Base-by-base conservation (phyloP, 2,113 vertebrate genomes). In the Monarcha castaneiventris region DNA sequence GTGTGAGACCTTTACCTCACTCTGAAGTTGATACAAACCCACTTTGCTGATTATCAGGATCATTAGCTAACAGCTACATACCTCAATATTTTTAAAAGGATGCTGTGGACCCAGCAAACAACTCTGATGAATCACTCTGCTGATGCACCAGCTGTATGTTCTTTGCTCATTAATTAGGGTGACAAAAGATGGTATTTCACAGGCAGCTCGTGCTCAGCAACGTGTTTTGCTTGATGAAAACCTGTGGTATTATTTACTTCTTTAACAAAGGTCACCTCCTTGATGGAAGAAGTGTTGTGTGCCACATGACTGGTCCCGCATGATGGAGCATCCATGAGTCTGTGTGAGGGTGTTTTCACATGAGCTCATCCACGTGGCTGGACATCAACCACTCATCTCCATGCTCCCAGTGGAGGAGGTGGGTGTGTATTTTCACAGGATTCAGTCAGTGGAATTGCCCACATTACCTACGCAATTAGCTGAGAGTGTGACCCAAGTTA, bases 241-340 rank as follows among this genome's bases (percentile, higher is more conserved):
- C 26, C 32, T 69, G 26, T 72, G 9, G 1, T 29, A 18, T 63
- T 59, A 30, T 11, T 78, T 16, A 59, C 30, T 55, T 80, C 18
- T 26, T 59, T 46, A 55, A 43, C 10, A 67, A 35, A 52, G 29
- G 13, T 49, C 37, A 66, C 3, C 8, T 63, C 18, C 66, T 48
- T 30, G 43, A 32, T 11, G 14, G 44, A 46, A 73, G 14, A 9
- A 69, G 9, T 0, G 1, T 9, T 37, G 7, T 22, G 17, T 2
- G 3, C 35, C 55, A 37, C 1, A 0, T 5, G 13, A 16, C 17
- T 43, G 33, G 8, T 46, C 26, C 58, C 1, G 1, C n/a, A n/a
- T 30, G 41, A 35, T 17, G 27, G 19, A 61, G 14, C 1, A 3
- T 12, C 32, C 56, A 23, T 58, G 61, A 41, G 11, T 13, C 13